A percentile compares a stretch with the other conserved stretches of the same genome.
Conservation (phyloP, 2,113 vertebrate species). For the Rhinoptilus africanus region DNA sequence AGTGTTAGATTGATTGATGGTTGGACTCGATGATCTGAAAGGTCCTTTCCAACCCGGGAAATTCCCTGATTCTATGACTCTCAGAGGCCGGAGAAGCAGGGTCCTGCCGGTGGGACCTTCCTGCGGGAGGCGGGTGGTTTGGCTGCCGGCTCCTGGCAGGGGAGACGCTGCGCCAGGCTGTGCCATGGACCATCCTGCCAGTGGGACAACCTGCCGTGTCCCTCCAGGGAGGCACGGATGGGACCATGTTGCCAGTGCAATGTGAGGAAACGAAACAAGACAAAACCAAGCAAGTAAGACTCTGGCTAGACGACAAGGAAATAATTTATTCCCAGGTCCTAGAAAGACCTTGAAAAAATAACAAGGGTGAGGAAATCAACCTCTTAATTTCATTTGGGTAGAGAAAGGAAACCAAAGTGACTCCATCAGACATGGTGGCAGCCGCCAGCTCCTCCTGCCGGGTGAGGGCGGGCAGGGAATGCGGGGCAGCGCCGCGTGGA, state of each 20-base stretch:
- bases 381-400: constrained; percentile 35
- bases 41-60: too few species aligned
- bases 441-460: neutral
- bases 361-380: constrained; percentile 41
- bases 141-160: neutral
- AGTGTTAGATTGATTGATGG: too few species aligned
- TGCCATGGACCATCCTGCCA: rapidly evolving
- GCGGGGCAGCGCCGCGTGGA: rapidly evolving
- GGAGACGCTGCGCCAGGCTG: rapidly evolving
- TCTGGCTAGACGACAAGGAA: constrained; percentile 48
- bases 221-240: neutral
- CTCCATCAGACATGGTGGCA: neutral
- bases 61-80: too few species aligned
- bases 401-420: constrained; percentile 21
- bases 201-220: neutral
- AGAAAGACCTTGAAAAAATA: constrained; percentile 60
- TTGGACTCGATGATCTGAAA: too few species aligned
- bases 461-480: neutral
- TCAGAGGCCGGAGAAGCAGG: neutral
- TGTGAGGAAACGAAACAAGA: neutral
- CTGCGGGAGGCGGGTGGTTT: rapidly evolving
- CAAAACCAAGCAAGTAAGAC: neutral
- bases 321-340: constrained; percentile 66
- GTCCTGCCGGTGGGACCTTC: neutral
- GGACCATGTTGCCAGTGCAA: rapidly evolving